Conservation (phyloP, 1,140 invertebrate genomes). For the Drosophila kepulauana region DNA sequence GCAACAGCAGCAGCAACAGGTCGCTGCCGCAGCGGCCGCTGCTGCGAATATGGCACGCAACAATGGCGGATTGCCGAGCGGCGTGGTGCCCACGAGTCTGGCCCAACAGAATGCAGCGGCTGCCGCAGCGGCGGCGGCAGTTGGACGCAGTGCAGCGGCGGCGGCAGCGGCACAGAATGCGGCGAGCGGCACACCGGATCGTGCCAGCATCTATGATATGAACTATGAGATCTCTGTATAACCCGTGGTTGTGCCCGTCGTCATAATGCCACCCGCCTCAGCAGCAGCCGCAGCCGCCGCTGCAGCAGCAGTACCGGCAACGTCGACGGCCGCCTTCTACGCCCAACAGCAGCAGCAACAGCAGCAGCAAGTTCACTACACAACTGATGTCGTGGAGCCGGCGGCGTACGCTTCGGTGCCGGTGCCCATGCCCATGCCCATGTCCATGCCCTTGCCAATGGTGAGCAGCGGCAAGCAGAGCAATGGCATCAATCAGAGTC, state of each 20-base stretch:
- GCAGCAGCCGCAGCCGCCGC: slow-evolving; percentile 27
- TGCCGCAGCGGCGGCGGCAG: slow-evolving; percentile 16
- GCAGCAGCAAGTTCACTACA: slow-evolving; percentile 20
- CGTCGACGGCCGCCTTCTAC: slow-evolving; percentile 28
- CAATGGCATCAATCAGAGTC: slow-evolving; percentile 57
- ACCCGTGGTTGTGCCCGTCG: slow-evolving; percentile 84
- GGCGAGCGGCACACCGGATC: slow-evolving; percentile 89
- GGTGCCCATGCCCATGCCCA: slow-evolving; percentile 13
- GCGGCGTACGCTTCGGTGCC: slow-evolving; percentile 74
- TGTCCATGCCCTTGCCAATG: slow-evolving; percentile 11
- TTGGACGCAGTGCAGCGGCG: slow-evolving; percentile 33
- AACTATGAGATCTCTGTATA: slow-evolving; percentile 97
- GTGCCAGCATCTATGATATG: slow-evolving; percentile 96
- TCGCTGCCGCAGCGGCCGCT: slow-evolving; percentile 44
- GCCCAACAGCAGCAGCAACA: slow-evolving; percentile 25
- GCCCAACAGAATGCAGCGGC: slow-evolving; percentile 42
- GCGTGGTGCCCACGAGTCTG: slow-evolving; percentile 35
- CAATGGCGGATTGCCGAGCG: slow-evolving; percentile 67
- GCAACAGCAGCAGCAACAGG: slow-evolving; percentile 69
- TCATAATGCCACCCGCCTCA: slow-evolving; percentile 74
- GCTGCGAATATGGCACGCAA: slow-evolving; percentile 38
- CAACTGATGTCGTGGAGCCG: slow-evolving; percentile 40
- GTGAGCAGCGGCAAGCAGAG: slow-evolving; percentile 35
- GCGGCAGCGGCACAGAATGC: slow-evolving; percentile 33
- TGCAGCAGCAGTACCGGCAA: slow-evolving; percentile 24